Percentiles rank a stretch among this genome's conserved stretches.
These are phyloP conservation scores for Himantopus leucocephalus DNA, from an alignment of 2,113 vertebrate species.

Conservation along the genomic window DNA sequence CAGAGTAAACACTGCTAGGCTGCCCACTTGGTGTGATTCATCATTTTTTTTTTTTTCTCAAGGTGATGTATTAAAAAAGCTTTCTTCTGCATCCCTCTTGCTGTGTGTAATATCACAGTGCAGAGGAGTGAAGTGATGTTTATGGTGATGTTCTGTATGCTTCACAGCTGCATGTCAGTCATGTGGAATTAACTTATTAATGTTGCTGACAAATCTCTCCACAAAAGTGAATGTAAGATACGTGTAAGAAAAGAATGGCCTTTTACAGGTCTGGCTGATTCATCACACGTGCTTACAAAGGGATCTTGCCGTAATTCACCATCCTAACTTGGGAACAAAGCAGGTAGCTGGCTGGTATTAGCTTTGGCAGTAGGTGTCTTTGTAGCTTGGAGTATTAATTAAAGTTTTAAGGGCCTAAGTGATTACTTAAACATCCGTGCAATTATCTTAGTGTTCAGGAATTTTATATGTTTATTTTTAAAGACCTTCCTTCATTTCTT, in stretches of 20 bases:
- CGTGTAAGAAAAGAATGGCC: neutral
- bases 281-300: neutral
- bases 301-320: neutral
- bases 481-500: neutral
- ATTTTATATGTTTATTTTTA: slow-evolving; percentile 11
- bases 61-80: neutral
- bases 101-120: neutral
- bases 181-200: neutral
- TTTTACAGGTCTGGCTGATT: neutral
- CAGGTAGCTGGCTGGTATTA: neutral
- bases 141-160: neutral
- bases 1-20: neutral
- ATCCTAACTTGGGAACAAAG: neutral
- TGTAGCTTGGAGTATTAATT: neutral
- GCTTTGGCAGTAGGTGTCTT: neutral
- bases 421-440: neutral
- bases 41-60: neutral
- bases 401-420: neutral
- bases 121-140: neutral
- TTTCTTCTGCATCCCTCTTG: neutral
- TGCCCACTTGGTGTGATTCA: neutral
- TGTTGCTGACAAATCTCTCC: neutral
- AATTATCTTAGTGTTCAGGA: slow-evolving; percentile 4
- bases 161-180: neutral
- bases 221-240: neutral